Base-by-base conservation (phyloP, 1,140 invertebrate species). In the Pseudomyrmex pallidus region DNA sequence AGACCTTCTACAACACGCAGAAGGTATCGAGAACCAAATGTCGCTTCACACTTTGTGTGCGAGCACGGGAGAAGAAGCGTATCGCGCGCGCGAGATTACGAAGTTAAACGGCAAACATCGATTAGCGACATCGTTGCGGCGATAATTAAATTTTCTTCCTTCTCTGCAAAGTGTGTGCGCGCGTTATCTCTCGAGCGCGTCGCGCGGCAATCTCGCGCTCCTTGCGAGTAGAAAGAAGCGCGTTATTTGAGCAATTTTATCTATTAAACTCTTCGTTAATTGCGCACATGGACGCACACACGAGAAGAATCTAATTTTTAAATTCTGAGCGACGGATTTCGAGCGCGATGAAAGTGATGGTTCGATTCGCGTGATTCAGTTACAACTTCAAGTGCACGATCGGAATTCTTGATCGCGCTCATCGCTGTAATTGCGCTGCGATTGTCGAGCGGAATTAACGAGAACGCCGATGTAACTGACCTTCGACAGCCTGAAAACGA, bases 61-160 rank as follows among this genome's bases (percentile, higher is more conserved):
- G 8, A 67, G 22, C 22, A 44, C 9, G 44, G 46, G 15, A 12
- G 8, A 57, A 10, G 22, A 57, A 10, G 22, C 66, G 54, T 59
- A 80, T 80, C 76, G 66, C 46, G 22, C 25, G 44, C 76, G 76
- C 46, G n/a, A 48, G 44, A 59, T 70, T 80, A 50, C 10, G 2
- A 12, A 78, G 44, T 59, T 22, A 56, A 68, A 70, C 76, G 25
- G 70, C 20, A 70, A 70, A 80, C 13, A 54, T 70, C 66, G 76
- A 80, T 80, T 80, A 22, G 22, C 15, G 54, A 50, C 54, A 7
- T 17, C 54, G 35, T 17, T 9, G 48, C 46, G 64, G 35, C 35
- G 66, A 70, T 80, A 80, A 80, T 80, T 50, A 70, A 80, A 70
- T 66, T 70, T 80, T 59, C 66, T 70, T 68, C 64, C 57, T 48